These are phyloP conservation scores for Zapornia atra DNA, from an alignment of 2,113 vertebrate species.

Conservation along the genomic window DNA sequence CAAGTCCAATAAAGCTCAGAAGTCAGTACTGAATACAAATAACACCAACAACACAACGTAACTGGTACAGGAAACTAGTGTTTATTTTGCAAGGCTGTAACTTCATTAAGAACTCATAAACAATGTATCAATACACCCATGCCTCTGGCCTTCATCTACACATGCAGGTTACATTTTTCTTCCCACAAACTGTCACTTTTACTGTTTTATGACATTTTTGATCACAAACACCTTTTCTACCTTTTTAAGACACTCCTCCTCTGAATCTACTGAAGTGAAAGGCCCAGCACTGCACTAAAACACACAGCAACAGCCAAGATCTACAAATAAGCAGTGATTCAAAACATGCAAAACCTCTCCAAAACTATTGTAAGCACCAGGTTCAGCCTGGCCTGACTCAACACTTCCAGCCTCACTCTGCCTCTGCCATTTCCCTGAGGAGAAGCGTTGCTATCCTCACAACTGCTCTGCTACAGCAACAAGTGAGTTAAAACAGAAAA, in stretches of 20 bases:
- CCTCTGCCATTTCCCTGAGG: background rate
- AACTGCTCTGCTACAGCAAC: background rate
- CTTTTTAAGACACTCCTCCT: background rate
- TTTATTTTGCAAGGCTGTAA: background rate
- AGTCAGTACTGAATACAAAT: background rate
- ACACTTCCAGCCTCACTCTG: background rate
- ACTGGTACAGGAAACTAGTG: background rate
- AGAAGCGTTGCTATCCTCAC: background rate
- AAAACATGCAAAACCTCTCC: background rate
- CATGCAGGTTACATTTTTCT: accelerated
- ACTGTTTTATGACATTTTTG: background rate
- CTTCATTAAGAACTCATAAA: background rate
- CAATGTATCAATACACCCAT: accelerated
- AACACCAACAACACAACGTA: background rate
- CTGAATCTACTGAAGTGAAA: background rate
- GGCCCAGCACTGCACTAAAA: background rate
- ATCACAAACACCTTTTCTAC: background rate
- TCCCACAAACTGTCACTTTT: background rate
- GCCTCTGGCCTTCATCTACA: background rate
- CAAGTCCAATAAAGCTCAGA: background rate
- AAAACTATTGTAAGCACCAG: background rate
- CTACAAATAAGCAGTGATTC: background rate
- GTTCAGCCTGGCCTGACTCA: background rate
- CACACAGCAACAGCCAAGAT: background rate
- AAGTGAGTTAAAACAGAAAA: background rate